Evolutionary conservation across 2,888 invertebrate genomes (phyloP).

Genomic region (Spodoptera littoralis): DNA sequence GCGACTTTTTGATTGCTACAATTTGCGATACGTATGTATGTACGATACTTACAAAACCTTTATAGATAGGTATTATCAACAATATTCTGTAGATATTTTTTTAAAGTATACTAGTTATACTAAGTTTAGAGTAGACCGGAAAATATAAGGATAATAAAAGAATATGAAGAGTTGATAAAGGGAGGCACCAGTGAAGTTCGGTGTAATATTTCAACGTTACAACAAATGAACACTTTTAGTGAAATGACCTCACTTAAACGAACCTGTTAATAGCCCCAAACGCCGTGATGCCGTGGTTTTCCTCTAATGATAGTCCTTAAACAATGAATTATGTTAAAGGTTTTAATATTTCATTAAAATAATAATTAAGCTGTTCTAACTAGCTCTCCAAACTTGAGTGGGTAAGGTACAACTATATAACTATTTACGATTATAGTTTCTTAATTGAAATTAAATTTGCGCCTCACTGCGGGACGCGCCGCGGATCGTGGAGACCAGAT

Average conservation of each 20-base stretch:
- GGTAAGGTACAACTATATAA: conserved; percentile 39
- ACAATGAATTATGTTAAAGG: conserved; percentile 69
- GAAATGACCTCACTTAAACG: conserved; percentile 64
- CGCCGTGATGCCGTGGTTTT: conserved; percentile 55
- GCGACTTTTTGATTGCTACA: conserved; percentile 24
- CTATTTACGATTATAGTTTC: conserved; percentile 67
- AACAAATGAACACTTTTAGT: conserved; percentile 58
- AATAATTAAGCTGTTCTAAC: conserved; percentile 72
- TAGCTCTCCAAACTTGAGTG: conserved; percentile 46
- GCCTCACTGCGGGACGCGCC: conserved; percentile 73
- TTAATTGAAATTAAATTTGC: conserved; percentile 81
- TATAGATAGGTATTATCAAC: too few relatives aligned
- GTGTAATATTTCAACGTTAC: conserved; percentile 61
- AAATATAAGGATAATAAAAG: not conserved
- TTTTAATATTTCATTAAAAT: conserved; percentile 66
- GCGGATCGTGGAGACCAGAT: conserved; percentile 75
- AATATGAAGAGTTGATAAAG: conserved; percentile 14
- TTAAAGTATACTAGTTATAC: too few relatives aligned
- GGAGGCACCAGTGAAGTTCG: conserved; percentile 29
- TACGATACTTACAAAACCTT: conserved; percentile 8
- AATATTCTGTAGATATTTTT: too few relatives aligned
- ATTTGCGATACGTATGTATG: conserved; percentile 16
- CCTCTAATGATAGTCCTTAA: conserved; percentile 66
- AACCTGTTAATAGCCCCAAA: conserved; percentile 63
- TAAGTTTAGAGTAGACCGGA: not conserved